These are phyloP conservation scores for Trogon surrucura DNA, from an alignment of 2,113 vertebrate species.

Conservation along the genomic window DNA sequence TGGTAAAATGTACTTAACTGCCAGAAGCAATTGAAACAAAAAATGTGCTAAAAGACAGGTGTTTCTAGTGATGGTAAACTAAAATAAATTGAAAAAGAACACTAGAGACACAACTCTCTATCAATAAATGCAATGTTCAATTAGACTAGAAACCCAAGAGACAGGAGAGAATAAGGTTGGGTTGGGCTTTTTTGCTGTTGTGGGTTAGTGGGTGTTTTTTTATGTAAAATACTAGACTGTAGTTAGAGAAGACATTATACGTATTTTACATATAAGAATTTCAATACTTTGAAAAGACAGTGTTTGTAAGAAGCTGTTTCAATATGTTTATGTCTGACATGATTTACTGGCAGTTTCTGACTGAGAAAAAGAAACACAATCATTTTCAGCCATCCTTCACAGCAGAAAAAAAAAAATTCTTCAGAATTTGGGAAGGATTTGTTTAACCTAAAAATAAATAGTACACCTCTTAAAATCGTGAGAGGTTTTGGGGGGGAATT, in stretches of 20 bases:
- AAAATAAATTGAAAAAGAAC: neutral
- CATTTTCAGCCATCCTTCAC: neutral
- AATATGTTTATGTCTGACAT: neutral
- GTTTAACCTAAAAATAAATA: neutral
- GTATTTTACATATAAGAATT: neutral
- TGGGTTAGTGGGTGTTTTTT: neutral
- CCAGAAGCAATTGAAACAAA: neutral
- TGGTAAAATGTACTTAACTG: neutral
- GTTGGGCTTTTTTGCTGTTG: neutral
- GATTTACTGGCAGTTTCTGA: neutral
- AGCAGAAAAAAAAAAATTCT: neutral
- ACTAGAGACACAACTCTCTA: neutral
- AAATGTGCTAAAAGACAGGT: neutral
- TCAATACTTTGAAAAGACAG: neutral
- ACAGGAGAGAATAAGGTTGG: neutral
- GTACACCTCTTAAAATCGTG: neutral
- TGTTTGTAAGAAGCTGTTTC: neutral
- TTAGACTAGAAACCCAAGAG: neutral
- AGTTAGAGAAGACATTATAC: neutral
- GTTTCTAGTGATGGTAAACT: neutral
- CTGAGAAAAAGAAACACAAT: neutral
- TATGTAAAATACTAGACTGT: neutral
- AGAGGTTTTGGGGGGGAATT: fast-evolving
- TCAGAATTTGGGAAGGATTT: neutral
- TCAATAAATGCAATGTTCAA: neutral